Conservation (phyloP, 2,113 vertebrate genomes). For the Candoia aspera region DNA sequence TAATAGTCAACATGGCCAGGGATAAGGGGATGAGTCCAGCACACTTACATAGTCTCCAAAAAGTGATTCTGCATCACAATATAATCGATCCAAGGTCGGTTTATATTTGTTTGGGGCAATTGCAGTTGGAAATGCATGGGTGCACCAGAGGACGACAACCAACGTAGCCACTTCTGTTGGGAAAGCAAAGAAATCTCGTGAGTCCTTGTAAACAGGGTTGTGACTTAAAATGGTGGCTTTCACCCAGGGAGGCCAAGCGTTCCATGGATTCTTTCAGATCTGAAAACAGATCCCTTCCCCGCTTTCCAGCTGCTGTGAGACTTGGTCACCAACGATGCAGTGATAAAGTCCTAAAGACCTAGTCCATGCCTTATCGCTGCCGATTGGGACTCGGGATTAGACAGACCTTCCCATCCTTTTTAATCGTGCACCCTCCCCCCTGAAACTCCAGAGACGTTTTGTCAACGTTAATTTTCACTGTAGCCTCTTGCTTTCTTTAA, state of each 20-base stretch:
- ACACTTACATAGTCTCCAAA: background rate
- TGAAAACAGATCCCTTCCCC: background rate
- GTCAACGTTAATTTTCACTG: background rate
- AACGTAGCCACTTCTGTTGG: background rate
- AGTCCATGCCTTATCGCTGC: too few species aligned
- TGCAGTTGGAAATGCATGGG: accelerated
- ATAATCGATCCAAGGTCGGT: accelerated
- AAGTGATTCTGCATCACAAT: accelerated
- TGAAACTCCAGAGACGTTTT: background rate
- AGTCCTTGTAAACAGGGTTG: background rate
- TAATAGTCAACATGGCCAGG: background rate
- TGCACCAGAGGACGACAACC: background rate
- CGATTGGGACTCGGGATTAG: background rate
- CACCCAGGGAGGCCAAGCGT: background rate
- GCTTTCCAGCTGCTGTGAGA: background rate
- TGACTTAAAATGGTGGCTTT: background rate
- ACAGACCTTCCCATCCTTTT: background rate
- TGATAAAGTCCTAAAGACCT: background rate
- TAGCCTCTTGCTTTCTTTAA: background rate
- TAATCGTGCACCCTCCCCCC: background rate
- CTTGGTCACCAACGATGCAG: background rate
- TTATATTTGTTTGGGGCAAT: accelerated
- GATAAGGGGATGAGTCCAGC: background rate
- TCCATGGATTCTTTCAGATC: background rate
- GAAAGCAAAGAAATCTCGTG: background rate